Evolutionary conservation across 2,797 vertebrate genomes (phyloP).

Genomic region (Sardinella longiceps): DNA sequence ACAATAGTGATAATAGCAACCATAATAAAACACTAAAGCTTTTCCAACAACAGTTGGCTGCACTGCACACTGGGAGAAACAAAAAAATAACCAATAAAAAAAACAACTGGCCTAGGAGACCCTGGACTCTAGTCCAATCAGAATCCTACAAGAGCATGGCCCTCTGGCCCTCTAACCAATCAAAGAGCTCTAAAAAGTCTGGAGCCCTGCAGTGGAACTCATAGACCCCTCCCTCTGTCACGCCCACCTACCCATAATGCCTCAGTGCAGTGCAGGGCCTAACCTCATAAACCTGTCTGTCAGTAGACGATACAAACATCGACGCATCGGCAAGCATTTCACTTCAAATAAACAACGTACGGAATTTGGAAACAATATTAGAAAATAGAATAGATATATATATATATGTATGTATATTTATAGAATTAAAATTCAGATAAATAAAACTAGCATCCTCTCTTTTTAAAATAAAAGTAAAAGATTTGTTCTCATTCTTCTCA

Average conservation of each 20-base stretch:
- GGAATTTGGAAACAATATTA: background rate
- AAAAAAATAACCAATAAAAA: background rate
- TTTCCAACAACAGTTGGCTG: slow-evolving; percentile 80
- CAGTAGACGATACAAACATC: background rate
- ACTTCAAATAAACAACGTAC: background rate
- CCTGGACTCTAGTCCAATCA: slow-evolving; percentile 57
- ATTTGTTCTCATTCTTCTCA: background rate
- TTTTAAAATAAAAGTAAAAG: background rate
- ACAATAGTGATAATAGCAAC: background rate
- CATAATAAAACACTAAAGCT: slow-evolving; percentile 80
- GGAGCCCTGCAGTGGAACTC: no score
- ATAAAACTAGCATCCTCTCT: background rate
- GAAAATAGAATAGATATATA: background rate
- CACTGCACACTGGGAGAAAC: slow-evolving; percentile 84
- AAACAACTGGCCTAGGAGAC: background rate
- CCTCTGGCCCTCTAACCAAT: no score
- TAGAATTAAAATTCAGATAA: background rate
- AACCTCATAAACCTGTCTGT: no score
- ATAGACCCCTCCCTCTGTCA: no score
- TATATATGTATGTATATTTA: background rate
- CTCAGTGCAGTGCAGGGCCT: background rate
- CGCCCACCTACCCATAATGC: background rate
- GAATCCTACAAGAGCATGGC: background rate
- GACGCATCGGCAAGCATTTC: background rate
- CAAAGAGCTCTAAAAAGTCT: no score